Evolutionary conservation across 2,888 invertebrate genomes (phyloP), one percentile per base, ranked within the genome.

Genomic region (Cartodere bifasciata): DNA sequence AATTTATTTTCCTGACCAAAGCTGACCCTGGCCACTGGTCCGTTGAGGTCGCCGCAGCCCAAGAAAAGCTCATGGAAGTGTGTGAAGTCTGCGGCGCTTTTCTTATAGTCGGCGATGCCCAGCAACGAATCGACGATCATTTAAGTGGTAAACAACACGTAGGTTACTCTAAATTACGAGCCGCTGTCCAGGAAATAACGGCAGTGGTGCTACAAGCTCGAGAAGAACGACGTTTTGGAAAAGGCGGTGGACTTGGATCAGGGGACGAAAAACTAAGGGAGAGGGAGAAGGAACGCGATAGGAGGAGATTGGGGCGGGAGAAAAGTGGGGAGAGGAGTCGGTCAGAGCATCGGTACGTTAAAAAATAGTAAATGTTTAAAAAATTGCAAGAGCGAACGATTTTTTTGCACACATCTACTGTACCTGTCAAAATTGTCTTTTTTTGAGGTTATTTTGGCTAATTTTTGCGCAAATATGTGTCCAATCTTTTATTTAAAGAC

Each of bases 61-160:
- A 90, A 54, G 90, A 91, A 58, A 95, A 97, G 59, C 91, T 91
- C 57, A 95, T 97, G 95, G 94, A 95, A 62, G 97, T 98, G 11
- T 98, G 97, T 60, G 87, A 91, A 44, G 88, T 94, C 2, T 98
- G 97, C 57, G 97, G 97, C 2, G 95, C 97, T 4, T 94, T 98
- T 61, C 70, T 98, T n/a, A 97, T 98, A 47, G 91, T 97, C 5
- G 95, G 94, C 5, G 97, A 98, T 63, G 97, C 95, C 2, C 95
- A 94, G 52, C 92, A 94, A 53, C 72, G 98, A 36, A 87, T 97
- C 34, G 95, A 97, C 50, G 97, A 98, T 58, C 97, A 98, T 65
- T 65, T 97, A 33, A 90, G 88, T 71, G 98, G 97, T 16, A 98
- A 98, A 64, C 97, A 97, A 60, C 98, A 98, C 65, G 81, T 94